Conservation (phyloP, 1,140 invertebrate species). For the Drosophila elegans region DNA sequence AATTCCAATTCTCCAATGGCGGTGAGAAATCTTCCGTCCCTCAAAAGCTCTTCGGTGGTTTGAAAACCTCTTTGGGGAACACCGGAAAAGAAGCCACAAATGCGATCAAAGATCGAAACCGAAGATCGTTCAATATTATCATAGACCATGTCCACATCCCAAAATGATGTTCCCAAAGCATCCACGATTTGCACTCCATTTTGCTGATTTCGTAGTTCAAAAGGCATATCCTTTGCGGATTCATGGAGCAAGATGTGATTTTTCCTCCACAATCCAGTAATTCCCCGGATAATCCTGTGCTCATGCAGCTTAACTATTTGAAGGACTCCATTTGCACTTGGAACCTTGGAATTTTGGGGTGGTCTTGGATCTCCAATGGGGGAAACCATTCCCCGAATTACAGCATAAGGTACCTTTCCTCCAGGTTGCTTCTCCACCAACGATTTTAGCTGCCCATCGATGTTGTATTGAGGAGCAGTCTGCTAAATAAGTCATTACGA, state of each 20-base stretch:
- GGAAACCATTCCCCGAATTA: constrained; percentile 89
- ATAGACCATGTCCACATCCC: constrained; percentile 91
- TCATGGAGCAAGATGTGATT: constrained; percentile 90
- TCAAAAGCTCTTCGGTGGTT: constrained; percentile 92
- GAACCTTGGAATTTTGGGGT: constrained; percentile 86
- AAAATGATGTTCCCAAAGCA: constrained; percentile 89
- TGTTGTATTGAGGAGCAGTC: constrained; percentile 89
- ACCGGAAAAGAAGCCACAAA: constrained; percentile 92
- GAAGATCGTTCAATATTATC: constrained; percentile 90
- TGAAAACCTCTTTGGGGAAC: constrained; percentile 90
- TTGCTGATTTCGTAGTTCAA: constrained; percentile 88
- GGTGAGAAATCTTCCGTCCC: constrained; percentile 90
- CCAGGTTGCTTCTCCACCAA: constrained; percentile 87
- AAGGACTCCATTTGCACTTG: constrained; percentile 89
- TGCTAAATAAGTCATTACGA: constrained; percentile 66
- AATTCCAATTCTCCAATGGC: constrained; percentile 90
- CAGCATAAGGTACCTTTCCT: constrained; percentile 89
- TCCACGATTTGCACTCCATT: constrained; percentile 90
- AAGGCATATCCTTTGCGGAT: constrained; percentile 90
- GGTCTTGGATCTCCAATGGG: constrained; percentile 88
- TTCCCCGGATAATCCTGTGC: constrained; percentile 90
- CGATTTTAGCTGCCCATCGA: constrained; percentile 87
- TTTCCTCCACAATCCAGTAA: constrained; percentile 92
- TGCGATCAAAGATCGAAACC: constrained; percentile 89
- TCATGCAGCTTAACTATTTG: constrained; percentile 88